phyloP scores from a whole-genome alignment of 2,888 invertebrate genomes.

The Nysson spinosus region DNA sequence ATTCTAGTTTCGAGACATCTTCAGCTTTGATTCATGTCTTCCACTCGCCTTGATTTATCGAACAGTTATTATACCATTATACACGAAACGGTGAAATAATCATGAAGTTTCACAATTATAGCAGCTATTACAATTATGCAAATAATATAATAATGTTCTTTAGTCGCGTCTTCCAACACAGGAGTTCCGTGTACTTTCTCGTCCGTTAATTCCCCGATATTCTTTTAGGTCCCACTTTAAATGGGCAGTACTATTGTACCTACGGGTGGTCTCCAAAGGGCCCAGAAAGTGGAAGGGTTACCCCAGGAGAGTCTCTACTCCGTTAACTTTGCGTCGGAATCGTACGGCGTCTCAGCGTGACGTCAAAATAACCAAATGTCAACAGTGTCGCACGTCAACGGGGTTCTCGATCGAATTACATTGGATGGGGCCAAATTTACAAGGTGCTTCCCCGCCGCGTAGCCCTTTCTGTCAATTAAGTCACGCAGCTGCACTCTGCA shows the following conservation, averaged over 20 bases:
- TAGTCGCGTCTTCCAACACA: too few relatives aligned
- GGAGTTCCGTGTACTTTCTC: too few relatives aligned
- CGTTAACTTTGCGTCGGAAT: constrained; percentile 15
- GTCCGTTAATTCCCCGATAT: constrained; percentile 28
- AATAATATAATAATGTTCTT: too few relatives aligned
- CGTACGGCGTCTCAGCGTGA: constrained; percentile 69
- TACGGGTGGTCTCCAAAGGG: constrained; percentile 31
- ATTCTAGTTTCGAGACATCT: too few relatives aligned
- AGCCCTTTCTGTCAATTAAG: constrained; percentile 73
- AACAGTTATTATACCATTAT: too few relatives aligned
- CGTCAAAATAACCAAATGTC: constrained; percentile 76
- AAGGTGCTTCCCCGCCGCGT: constrained; percentile 60
- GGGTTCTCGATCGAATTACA: constrained; percentile 77
- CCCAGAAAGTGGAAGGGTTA: constrained; percentile 25
- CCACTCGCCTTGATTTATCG: too few relatives aligned
- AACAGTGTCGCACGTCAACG: constrained; percentile 74
- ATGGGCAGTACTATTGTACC: constrained; percentile 7
- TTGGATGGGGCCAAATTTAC: constrained; percentile 54
- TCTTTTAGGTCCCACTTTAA: not conserved
- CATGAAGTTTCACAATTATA: too few relatives aligned
- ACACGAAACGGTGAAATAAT: too few relatives aligned
- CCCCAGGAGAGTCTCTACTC: constrained; percentile 10
- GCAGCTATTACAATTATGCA: too few relatives aligned
- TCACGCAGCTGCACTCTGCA: constrained; percentile 64
- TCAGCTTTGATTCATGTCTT: too few relatives aligned